phyloP scores from a whole-genome alignment of 2,888 invertebrate genomes.

The Psylliodes chrysocephalus region DNA sequence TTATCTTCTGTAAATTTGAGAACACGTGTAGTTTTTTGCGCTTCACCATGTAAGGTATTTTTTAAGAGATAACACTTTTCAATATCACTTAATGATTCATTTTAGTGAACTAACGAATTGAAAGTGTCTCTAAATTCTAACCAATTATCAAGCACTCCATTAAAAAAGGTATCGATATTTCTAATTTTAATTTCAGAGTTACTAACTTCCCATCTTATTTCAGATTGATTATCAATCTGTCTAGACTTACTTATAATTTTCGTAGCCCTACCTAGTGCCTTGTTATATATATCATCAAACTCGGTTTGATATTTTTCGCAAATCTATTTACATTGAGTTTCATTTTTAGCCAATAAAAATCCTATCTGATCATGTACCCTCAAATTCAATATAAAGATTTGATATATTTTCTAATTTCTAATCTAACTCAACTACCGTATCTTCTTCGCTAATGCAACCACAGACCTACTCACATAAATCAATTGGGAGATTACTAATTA shows the following conservation, averaged over 20 bases:
- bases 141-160: slow-evolving; percentile 30
- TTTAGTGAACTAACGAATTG: slow-evolving; percentile 25
- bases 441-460: too few species aligned
- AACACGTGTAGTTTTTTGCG: slow-evolving; percentile 4
- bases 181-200: background rate
- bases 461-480: too few species aligned
- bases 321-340: too few species aligned
- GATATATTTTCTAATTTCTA: too few species aligned
- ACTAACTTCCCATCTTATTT: background rate
- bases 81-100: slow-evolving; percentile 17
- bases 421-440: too few species aligned
- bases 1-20: slow-evolving; percentile 11
- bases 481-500: too few species aligned
- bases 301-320: too few species aligned
- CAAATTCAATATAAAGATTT: too few species aligned
- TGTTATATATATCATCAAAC: too few species aligned
- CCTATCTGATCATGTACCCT: too few species aligned
- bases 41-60: slow-evolving; percentile 21
- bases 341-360: too few species aligned
- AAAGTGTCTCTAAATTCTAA: slow-evolving; percentile 31
- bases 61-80: slow-evolving; percentile 33
- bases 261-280: too few species aligned
- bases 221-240: background rate
- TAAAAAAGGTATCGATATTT: slow-evolving; percentile 27
- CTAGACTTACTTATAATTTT: background rate